Base-by-base conservation (phyloP, 2,113 vertebrate species). In the Manacus vitellinus region DNA sequence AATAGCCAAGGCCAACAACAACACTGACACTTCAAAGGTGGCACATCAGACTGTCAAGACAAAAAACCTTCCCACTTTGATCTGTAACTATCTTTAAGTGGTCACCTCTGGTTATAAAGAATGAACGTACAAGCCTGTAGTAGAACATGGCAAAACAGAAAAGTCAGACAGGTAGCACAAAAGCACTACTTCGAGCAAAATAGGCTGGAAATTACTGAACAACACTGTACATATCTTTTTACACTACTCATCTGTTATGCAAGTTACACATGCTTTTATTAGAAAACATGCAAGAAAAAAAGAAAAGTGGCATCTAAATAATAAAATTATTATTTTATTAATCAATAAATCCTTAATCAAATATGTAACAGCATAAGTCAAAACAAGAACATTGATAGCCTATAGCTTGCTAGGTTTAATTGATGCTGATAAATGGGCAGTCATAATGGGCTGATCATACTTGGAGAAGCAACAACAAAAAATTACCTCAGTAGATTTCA, bases 281-380 rank as follows among this genome's bases (percentile, higher is more conserved):
- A 47, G 30, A 54, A 72, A 71, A 72, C 6, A 52, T 43, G 14
- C 6, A 77, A 58, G 24, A 58, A 66, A 81, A 77, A 77, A 47
- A 39, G 31, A 8, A 31, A 78, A 56, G 17, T 33, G 20, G 33
- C 17, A 66, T 9, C 31, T 73, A 62, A 41, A 43, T 63, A 63
- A 63, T 41, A 28, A 41, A 62, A 14, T 30, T 18, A 63, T 13
- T 63, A 30, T 63, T 30, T 63, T 21, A 41, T 41, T 30, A 8
- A 30, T 43, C 39, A 30, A 63, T 30, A 43, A 63, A 63, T 62
- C 37, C 25, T 8, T 41, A 35, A 82, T 24, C 24, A 66, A 73
- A 51, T 16, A 68, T 0, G 0, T 35, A 74, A 87, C 13, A 39
- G 23, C 15, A 0, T 41, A 76, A 28, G 7, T n/a, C 25, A 59